These are phyloP conservation scores for Aleiodes leptofemur DNA, from an alignment of 2,888 invertebrate species.

Conservation along the genomic window DNA sequence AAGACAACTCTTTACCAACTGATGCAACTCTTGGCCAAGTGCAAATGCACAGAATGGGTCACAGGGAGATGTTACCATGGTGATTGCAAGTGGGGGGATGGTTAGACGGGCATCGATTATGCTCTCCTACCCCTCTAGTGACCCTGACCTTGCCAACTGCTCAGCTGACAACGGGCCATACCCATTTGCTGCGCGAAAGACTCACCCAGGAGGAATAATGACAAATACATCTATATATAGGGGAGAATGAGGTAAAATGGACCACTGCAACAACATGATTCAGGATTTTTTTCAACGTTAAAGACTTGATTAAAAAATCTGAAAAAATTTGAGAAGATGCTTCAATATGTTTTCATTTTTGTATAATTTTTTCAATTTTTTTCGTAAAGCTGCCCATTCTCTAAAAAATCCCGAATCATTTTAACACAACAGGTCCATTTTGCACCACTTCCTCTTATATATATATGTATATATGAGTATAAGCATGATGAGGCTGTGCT, in stretches of 20 bases:
- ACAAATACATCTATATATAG: background rate
- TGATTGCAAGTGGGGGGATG: conserved; percentile 59
- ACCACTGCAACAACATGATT: too few relatives aligned
- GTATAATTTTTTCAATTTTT: too few relatives aligned
- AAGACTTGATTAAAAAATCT: too few relatives aligned
- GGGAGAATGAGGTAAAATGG: too few relatives aligned
- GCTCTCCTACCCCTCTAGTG: conserved; percentile 59
- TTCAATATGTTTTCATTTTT: too few relatives aligned
- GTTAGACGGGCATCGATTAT: conserved; percentile 66
- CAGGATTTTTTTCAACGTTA: too few relatives aligned
- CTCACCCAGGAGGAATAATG: background rate
- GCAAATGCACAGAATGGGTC: conserved; percentile 62
- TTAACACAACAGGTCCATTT: too few relatives aligned
- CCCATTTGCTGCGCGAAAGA: conserved; percentile 13
- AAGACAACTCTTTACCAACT: conserved; percentile 5
- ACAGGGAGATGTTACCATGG: conserved; percentile 67
- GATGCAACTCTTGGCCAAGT: conserved; percentile 4
- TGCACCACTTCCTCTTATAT: too few relatives aligned
- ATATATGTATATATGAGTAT: background rate
- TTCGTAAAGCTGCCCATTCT: too few relatives aligned
- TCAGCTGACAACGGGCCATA: conserved; percentile 62
- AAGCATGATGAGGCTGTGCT: background rate
- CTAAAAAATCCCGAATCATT: too few relatives aligned
- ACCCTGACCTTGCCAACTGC: conserved; percentile 69
- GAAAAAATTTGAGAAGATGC: too few relatives aligned